Conservation (phyloP, 2,113 vertebrate species). For the Ia io region DNA sequence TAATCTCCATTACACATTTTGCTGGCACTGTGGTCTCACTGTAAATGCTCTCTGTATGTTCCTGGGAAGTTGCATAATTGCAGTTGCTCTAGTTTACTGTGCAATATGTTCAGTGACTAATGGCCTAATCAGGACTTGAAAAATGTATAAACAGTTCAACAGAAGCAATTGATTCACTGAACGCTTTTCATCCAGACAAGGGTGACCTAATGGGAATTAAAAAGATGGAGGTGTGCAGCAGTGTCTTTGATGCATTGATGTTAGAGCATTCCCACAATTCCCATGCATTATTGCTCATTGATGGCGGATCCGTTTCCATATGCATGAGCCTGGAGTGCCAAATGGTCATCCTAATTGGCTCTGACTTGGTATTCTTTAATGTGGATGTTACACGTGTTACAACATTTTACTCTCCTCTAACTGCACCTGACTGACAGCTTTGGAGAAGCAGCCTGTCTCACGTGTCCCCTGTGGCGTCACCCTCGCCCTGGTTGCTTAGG, state of each 20-base stretch:
- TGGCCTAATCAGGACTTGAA: constrained; percentile 79
- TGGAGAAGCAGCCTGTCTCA: background rate
- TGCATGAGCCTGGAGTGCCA: constrained; percentile 59
- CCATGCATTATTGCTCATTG: constrained; percentile 40
- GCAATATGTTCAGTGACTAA: constrained; percentile 75
- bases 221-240: constrained; percentile 62
- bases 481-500: background rate
- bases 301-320: constrained; percentile 49
- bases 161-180: constrained; percentile 74
- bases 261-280: background rate
- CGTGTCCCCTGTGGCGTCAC: background rate
- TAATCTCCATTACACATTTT: constrained; percentile 35
- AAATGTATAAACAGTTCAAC: constrained; percentile 78
- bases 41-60: constrained; percentile 53
- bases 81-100: constrained; percentile 67
- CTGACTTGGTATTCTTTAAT: constrained; percentile 43
- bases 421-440: background rate
- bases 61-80: constrained; percentile 72
- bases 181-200: constrained; percentile 72
- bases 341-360: constrained; percentile 67
- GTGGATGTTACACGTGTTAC: constrained; percentile 45
- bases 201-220: constrained; percentile 70
- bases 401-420: background rate
- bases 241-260: constrained; percentile 64
- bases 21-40: constrained; percentile 35